phyloP scores from a whole-genome alignment of 2,888 invertebrate genomes.

The Dryobota labecula region DNA sequence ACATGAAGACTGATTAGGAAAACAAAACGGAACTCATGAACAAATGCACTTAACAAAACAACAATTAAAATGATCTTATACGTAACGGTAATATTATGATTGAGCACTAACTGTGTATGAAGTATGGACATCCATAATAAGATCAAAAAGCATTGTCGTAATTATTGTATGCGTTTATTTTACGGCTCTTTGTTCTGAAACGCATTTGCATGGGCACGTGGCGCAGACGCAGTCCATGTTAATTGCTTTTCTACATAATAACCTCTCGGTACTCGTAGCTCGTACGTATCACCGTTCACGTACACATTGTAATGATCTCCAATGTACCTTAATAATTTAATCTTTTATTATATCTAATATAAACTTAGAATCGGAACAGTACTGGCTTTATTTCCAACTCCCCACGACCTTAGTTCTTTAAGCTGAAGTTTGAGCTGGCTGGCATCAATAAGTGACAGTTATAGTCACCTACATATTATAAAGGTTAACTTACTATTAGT shows the following conservation, averaged over 20 bases:
- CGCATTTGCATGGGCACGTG: constrained; percentile 77
- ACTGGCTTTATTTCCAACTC: too few relatives aligned
- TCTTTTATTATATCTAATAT: too few relatives aligned
- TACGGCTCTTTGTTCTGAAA: constrained; percentile 78
- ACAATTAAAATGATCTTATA: constrained; percentile 63
- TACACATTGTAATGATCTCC: constrained; percentile 5
- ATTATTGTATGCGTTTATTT: constrained; percentile 74
- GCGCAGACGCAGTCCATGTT: constrained; percentile 69
- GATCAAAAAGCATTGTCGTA: constrained; percentile 74
- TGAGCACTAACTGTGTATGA: constrained; percentile 64
- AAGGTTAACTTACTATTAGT: too few relatives aligned
- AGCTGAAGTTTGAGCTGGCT: too few relatives aligned
- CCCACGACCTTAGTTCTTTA: too few relatives aligned
- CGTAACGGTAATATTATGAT: constrained; percentile 53
- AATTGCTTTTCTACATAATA: constrained; percentile 72
- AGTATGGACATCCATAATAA: constrained; percentile 73
- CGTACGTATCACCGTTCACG: constrained; percentile 35
- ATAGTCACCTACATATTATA: too few relatives aligned
- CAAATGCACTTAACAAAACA: constrained; percentile 50
- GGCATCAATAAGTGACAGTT: too few relatives aligned
- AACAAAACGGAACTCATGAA: constrained; percentile 48
- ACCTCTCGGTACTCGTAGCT: constrained; percentile 49
- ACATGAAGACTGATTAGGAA: constrained; percentile 49
- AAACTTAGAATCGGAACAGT: too few relatives aligned
- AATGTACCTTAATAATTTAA: too few relatives aligned